phyloP scores from a whole-genome alignment of 2,797 vertebrate species.

The Melanotaenia pygmaea region DNA sequence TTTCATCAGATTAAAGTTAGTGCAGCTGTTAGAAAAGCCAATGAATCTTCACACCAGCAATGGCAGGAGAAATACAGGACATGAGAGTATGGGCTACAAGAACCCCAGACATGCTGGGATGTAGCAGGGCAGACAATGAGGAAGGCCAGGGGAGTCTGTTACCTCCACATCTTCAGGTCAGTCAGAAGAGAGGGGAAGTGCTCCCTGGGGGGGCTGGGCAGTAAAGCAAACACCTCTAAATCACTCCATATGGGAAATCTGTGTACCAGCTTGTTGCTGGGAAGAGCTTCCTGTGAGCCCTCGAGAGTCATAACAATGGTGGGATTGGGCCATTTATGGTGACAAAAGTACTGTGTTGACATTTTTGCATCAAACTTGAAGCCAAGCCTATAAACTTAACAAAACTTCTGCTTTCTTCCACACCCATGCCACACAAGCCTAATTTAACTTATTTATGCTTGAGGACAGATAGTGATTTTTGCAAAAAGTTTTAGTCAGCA shows the following conservation, averaged over 20 bases:
- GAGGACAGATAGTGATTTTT: background rate
- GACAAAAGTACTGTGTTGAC: conserved; percentile 41
- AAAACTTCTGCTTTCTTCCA: background rate
- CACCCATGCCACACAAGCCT: background rate
- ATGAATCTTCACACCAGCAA: conserved; percentile 40
- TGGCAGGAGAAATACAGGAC: conserved; percentile 44
- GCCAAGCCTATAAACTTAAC: conserved; percentile 3
- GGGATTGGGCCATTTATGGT: conserved; percentile 39
- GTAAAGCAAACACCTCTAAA: conserved; percentile 78
- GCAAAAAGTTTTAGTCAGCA: background rate
- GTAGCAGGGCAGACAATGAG: conserved; percentile 65
- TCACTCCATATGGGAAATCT: conserved; percentile 81
- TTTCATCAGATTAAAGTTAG: conserved; percentile 35
- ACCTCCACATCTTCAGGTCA: conserved; percentile 51
- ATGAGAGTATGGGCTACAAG: conserved; percentile 59
- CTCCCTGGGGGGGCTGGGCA: conserved; percentile 64
- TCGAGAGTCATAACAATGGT: conserved; percentile 59
- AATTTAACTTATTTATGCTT: background rate
- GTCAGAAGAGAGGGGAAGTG: conserved; percentile 57
- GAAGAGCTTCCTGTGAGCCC: conserved; percentile 70
- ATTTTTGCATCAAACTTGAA: conserved; percentile 31
- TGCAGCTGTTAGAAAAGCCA: conserved; percentile 10
- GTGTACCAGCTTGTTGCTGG: conserved; percentile 54
- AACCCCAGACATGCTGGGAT: conserved; percentile 51
- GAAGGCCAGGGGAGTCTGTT: conserved; percentile 60